Conservation (phyloP, 2,113 vertebrate genomes). For the Oryzias curvinotus region DNA sequence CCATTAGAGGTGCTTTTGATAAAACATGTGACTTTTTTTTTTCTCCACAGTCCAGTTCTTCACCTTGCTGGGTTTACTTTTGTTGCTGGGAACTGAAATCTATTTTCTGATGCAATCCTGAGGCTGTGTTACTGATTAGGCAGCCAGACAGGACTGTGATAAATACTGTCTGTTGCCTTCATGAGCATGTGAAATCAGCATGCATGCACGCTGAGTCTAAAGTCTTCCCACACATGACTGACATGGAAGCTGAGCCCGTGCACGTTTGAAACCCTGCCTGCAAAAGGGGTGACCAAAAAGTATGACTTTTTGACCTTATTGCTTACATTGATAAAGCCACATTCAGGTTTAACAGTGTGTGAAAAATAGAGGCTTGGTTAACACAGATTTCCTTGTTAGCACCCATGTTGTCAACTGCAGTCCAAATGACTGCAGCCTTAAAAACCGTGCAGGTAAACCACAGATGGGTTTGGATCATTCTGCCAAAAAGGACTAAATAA, state of each 20-base stretch:
- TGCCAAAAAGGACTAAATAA: no score
- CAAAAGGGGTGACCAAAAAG: background rate
- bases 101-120: conserved; percentile 19
- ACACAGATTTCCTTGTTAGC: no score
- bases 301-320: background rate
- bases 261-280: background rate
- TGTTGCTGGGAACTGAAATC: conserved; percentile 4
- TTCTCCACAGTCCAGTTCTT: background rate
- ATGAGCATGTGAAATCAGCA: conserved; percentile 35
- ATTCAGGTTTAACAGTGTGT: no score
- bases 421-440: no score
- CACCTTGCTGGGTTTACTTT: background rate
- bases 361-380: no score
- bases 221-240: conserved; percentile 16
- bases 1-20: no score
- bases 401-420: no score
- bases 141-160: conserved; percentile 7
- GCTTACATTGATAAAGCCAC: background rate
- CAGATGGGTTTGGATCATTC: no score
- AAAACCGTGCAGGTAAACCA: no score
- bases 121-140: background rate
- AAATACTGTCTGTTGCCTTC: conserved; percentile 2
- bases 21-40: background rate
- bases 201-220: conserved; percentile 23
- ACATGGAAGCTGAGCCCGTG: background rate